These are phyloP conservation scores for Ephestia elutella DNA, from an alignment of 1,140 invertebrate genomes.

Conservation along the genomic window DNA sequence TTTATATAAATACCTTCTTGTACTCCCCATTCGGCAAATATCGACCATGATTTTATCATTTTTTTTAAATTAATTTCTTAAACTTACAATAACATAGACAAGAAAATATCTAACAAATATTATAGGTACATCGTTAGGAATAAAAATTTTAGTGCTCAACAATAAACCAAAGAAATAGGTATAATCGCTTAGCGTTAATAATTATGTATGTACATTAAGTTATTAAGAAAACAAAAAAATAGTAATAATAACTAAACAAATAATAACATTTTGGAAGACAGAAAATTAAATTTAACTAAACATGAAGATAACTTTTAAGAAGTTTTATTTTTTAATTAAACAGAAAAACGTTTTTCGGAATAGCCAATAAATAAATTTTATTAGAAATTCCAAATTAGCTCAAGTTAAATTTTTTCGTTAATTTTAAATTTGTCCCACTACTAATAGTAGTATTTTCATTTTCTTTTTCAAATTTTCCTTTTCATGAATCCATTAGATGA, in stretches of 20 bases:
- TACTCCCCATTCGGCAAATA: conserved; percentile 42
- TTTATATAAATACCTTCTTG: conserved; percentile 41
- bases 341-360: neutral
- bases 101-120: conserved; percentile 44
- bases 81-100: conserved; percentile 40
- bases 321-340: neutral
- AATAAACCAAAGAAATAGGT: conserved; percentile 40
- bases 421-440: neutral
- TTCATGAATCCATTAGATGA: neutral
- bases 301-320: conserved; percentile 1
- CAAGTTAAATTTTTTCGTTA: neutral
- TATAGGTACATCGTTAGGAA: conserved; percentile 65
- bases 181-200: conserved; percentile 29
- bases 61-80: conserved; percentile 34
- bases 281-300: conserved; percentile 15
- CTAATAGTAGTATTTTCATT: neutral
- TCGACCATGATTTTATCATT: conserved; percentile 49
- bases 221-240: conserved; percentile 16
- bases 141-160: conserved; percentile 67
- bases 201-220: conserved; percentile 3
- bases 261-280: conserved; percentile 15
- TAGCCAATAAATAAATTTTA: too few relatives aligned
- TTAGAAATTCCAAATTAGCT: neutral
- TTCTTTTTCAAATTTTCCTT: neutral
- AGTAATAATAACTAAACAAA: conserved; percentile 23